A percentile compares a stretch with the other conserved stretches of the same genome.
phyloP scores from a whole-genome alignment of 2,888 invertebrate genomes.

The Ormia ochracea region DNA sequence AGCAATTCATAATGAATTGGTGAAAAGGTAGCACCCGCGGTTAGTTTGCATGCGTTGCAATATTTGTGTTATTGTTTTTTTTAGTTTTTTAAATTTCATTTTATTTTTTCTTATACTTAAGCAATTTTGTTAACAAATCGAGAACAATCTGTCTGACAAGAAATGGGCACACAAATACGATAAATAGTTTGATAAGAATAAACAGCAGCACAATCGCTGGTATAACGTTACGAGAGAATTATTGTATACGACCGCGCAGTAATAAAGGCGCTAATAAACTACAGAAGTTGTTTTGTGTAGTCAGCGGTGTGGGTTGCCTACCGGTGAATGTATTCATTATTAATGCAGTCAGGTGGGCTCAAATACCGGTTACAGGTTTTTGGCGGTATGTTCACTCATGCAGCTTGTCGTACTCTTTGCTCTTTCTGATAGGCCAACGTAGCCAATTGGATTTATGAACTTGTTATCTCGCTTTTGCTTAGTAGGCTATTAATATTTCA shows the following conservation, averaged over 20 bases:
- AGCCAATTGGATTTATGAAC: background rate
- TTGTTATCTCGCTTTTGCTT: background rate
- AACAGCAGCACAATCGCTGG: constrained; percentile 7
- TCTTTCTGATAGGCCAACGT: background rate
- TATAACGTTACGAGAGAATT: constrained; percentile 31
- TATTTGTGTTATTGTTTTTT: background rate
- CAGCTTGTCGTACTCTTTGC: constrained; percentile 17
- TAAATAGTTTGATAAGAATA: background rate
- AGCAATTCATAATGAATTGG: constrained; percentile 6
- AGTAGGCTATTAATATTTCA: background rate
- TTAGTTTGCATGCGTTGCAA: constrained; percentile 1
- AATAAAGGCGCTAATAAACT: constrained; percentile 64
- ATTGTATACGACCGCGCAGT: constrained; percentile 61
- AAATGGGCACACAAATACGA: background rate
- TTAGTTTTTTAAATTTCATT: background rate
- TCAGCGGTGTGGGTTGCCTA: constrained; percentile 59
- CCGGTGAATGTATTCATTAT: constrained; percentile 55
- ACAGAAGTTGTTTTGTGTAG: constrained; percentile 49
- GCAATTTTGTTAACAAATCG: background rate
- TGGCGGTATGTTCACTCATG: background rate
- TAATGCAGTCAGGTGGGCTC: constrained; percentile 45
- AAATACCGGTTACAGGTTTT: constrained; percentile 53
- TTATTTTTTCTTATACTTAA: background rate
- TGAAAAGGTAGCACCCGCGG: background rate
- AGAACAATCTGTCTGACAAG: background rate